Evolutionary conservation across 1,140 invertebrate genomes (phyloP), one percentile per base, ranked within the genome.

Genomic region (Hyles vespertilio): DNA sequence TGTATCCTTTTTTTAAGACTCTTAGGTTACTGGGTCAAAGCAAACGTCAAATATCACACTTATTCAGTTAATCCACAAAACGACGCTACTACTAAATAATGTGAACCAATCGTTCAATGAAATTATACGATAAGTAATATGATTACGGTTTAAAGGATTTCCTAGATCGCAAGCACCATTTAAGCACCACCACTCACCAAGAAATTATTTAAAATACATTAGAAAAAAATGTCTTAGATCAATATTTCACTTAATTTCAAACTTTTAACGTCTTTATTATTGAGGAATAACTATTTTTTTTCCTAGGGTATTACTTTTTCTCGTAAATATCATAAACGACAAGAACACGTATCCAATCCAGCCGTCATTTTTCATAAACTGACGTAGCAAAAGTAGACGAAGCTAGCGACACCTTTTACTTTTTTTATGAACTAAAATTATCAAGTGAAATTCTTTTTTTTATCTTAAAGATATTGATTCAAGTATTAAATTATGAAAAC

Each of bases 301-400:
- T 77, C 82, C 72, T 83, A 79, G 70, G 63, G 60, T 81, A 84
- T 83, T 84, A 86, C 79, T 87, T 82, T 82, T 83, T 78, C 74
- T 81, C 85, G 82, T 89, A 89, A 89, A 89, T 91, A 91, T 91
- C 90, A 91, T 90, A 91, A 91, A 83, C 77, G 81, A 87, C 86
- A 88, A 73, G 83, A 86, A 89, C 88, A 89, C 87, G 89, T 90
- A 89, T 89, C 87, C 81, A 90, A 90, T 80, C 70, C 84, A 89
- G 87, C 87, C 90, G 89, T 91, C 90, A 91, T 91, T 90, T 91
- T 91, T 83, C 80, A 69, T 68, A 84, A 79, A 88, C 86, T 88
- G 86, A 88, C 84, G 74, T 84, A 74, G 67, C 69, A 81, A 77
- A 72, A 67, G 56, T 74, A 59, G 52, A 51, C 64, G 73, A 70